These are phyloP conservation scores for Parotocinclus haroldoi DNA, from an alignment of 2,797 vertebrate genomes.

Conservation along the genomic window DNA sequence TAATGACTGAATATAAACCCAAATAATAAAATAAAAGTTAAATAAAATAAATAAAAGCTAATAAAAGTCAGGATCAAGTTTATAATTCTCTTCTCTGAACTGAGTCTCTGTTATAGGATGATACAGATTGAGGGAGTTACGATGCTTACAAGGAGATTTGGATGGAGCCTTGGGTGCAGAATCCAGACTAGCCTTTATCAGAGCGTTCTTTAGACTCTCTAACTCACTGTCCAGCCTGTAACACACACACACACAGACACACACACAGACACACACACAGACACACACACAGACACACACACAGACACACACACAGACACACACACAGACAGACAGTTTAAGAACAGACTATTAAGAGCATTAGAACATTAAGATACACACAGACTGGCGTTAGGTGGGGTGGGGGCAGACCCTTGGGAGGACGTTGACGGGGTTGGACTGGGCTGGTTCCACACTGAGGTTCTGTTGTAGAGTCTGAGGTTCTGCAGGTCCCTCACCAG, in stretches of 20 bases:
- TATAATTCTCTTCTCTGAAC: too few species aligned
- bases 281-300: background rate
- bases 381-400: too few species aligned
- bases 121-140: too few species aligned
- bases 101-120: too few species aligned
- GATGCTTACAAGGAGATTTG: slow-evolving; percentile 74
- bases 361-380: too few species aligned
- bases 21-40: too few species aligned
- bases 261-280: slow-evolving; percentile 3
- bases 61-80: too few species aligned
- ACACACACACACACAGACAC: background rate
- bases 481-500: slow-evolving; percentile 80
- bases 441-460: slow-evolving; percentile 64
- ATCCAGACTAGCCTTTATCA: slow-evolving; percentile 86
- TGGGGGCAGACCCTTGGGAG: background rate
- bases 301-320: background rate
- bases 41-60: too few species aligned
- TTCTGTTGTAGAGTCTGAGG: slow-evolving; percentile 84
- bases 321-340: too few species aligned
- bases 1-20: too few species aligned
- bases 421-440: slow-evolving; percentile 37
- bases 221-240: slow-evolving; percentile 85
- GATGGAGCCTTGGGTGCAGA: slow-evolving; percentile 61
- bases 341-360: too few species aligned
- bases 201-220: slow-evolving; percentile 79